These are phyloP conservation scores for Coryphaenoides rupestris DNA, from an alignment of 2,113 vertebrate species.

Conservation along the genomic window DNA sequence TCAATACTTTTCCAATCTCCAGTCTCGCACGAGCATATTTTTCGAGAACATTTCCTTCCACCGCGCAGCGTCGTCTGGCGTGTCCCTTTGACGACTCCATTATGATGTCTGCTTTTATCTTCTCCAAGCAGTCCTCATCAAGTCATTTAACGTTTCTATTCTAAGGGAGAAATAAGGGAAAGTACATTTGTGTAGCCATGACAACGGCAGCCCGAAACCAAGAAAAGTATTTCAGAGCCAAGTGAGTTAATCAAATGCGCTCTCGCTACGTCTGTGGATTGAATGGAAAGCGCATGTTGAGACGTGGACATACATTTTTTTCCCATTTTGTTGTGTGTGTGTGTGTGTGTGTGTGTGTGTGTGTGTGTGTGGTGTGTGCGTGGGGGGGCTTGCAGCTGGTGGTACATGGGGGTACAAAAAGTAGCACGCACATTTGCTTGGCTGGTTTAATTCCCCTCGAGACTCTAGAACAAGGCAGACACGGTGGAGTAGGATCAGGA, in stretches of 20 bases:
- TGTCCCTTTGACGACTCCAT: no score
- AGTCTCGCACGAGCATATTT: no score
- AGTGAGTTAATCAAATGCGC: conserved; percentile 13
- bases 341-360: no score
- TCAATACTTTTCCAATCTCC: no score
- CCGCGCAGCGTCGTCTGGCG: no score
- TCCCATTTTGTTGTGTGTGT: conserved; percentile 25
- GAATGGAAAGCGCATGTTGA: conserved; percentile 18
- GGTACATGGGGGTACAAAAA: conserved; percentile 2
- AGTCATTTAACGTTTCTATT: conserved; percentile 16
- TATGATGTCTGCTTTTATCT: neutral
- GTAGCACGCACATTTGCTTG: conserved; percentile 25
- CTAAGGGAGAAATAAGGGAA: conserved; percentile 22
- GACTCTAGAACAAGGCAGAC: conserved; percentile 14
- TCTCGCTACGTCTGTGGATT: conserved; percentile 27
- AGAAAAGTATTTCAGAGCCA: conserved; percentile 18
- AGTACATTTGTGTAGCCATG: conserved; percentile 29
- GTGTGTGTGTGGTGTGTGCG: no score
- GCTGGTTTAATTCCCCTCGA: conserved; percentile 25
- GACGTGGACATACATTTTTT: conserved; percentile 23
- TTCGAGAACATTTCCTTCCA: no score
- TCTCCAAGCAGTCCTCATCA: conserved; percentile 1
- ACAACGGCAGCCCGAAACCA: conserved; percentile 34
- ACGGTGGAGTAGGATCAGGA: conserved; percentile 32
- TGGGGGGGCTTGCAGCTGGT: conserved; percentile 25